phyloP scores from a whole-genome alignment of 1,140 invertebrate genomes.

The Pseudomyrmex gracilis region DNA sequence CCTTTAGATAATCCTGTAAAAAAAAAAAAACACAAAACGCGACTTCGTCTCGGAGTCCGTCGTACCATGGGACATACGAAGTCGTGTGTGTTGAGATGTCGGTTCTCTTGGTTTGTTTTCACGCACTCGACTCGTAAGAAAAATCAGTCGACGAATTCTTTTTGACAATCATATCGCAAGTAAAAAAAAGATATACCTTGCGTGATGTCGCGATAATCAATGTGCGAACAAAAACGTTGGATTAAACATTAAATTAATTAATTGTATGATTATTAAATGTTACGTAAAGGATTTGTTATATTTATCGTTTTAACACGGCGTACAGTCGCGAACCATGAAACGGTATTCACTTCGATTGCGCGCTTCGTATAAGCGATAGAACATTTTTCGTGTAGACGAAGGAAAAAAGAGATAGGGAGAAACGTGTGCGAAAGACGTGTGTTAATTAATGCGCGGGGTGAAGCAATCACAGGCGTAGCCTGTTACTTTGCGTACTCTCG shows the following conservation, averaged over 20 bases:
- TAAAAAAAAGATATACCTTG: background rate
- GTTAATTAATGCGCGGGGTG: background rate
- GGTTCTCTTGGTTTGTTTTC: background rate
- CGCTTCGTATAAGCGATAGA: conserved; percentile 2
- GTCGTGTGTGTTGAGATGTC: conserved; percentile 25
- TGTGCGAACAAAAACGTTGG: background rate
- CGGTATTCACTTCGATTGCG: conserved; percentile 19
- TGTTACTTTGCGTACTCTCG: conserved; percentile 6
- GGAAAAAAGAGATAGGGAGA: conserved; percentile 6
- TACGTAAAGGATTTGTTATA: background rate
- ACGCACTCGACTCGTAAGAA: background rate
- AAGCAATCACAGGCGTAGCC: background rate
- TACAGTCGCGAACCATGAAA: conserved; percentile 14
- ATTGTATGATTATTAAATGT: background rate
- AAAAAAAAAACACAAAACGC: conserved; percentile 45
- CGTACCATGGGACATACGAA: conserved; percentile 79
- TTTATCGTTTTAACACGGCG: background rate
- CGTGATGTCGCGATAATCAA: background rate
- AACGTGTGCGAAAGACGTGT: conserved; percentile 3
- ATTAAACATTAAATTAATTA: background rate
- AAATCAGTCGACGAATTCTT: too few species aligned
- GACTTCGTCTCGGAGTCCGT: conserved; percentile 56
- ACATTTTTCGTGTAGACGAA: background rate
- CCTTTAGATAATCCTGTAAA: conserved; percentile 15
- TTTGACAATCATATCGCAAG: background rate